A percentile compares a stretch with the other conserved stretches of the same genome.
These are phyloP conservation scores for Clarias gariepinus DNA, from an alignment of 2,113 vertebrate genomes.

Conservation along the genomic window DNA sequence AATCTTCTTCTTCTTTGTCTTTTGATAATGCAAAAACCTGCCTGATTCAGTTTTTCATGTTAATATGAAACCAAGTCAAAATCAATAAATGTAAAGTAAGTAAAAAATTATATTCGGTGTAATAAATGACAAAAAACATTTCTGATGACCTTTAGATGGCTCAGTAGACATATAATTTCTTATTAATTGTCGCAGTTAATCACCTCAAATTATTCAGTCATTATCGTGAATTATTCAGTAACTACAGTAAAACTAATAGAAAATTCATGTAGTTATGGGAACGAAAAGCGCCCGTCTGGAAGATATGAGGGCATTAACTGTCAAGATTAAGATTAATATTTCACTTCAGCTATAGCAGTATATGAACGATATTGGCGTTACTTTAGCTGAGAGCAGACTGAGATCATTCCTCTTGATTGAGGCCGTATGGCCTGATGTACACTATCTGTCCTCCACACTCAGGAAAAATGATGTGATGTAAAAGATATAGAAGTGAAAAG, in stretches of 20 bases:
- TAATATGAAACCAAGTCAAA: neutral
- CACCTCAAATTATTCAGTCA: neutral
- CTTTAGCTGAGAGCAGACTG: neutral
- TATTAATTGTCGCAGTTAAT: neutral
- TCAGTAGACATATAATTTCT: neutral
- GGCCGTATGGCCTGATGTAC: neutral
- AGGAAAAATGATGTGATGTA: neutral
- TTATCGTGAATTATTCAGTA: conserved; percentile 14
- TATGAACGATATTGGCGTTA: neutral
- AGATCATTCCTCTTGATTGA: neutral
- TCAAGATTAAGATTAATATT: conserved; percentile 13
- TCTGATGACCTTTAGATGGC: neutral
- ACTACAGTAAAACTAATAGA: neutral
- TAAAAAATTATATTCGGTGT: neutral
- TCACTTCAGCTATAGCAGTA: neutral
- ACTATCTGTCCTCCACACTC: neutral
- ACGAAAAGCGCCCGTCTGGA: neutral
- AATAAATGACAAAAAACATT: neutral
- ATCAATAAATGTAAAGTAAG: neutral
- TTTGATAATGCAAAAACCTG: neutral
- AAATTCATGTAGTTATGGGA: conserved; percentile 3
- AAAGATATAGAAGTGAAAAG: neutral
- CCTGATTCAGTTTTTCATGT: neutral
- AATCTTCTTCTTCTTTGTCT: too few species aligned
- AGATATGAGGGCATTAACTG: neutral